A percentile compares a stretch with the other conserved stretches of the same genome.
These are phyloP conservation scores for Stichopus chloronotus DNA, from an alignment of 35 echinoderm and acorn worm genomes.

Conservation along the genomic window DNA sequence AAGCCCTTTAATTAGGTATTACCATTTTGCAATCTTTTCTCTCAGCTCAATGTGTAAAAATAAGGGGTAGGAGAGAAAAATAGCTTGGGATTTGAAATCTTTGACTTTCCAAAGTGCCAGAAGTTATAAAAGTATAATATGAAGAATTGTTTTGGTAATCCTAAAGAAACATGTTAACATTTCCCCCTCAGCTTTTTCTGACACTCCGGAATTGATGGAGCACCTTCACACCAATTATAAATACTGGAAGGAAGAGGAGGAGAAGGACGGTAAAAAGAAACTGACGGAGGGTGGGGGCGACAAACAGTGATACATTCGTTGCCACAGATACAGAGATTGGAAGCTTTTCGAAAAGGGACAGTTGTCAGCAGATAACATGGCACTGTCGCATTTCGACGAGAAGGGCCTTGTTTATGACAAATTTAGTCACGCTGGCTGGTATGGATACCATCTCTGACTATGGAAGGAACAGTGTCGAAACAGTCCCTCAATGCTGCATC, in stretches of 20 bases:
- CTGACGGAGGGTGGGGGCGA: constrained; percentile 55
- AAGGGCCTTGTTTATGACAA: too few species aligned
- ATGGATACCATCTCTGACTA: too few species aligned
- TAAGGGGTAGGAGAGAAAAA: neutral
- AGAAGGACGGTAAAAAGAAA: constrained; percentile 75
- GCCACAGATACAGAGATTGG: neutral
- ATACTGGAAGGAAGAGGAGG: constrained; percentile 92
- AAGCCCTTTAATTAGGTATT: neutral
- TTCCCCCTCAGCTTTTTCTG: constrained; percentile 74
- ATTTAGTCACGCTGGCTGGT: too few species aligned
- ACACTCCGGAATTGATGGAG: constrained; percentile 90
- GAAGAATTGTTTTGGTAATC: neutral
- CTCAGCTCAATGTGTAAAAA: neutral
- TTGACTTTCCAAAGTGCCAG: neutral
- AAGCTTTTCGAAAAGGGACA: neutral
- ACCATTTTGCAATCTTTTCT: neutral
- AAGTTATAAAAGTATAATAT: neutral
- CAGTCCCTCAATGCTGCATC: too few species aligned
- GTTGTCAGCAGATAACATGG: too few species aligned
- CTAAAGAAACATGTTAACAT: neutral
- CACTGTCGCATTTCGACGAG: too few species aligned
- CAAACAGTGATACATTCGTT: neutral
- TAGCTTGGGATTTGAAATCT: neutral
- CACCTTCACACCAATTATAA: constrained; percentile 91
- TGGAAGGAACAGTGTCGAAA: too few species aligned